These are phyloP conservation scores for Genyomyrus donnyi DNA, from an alignment of 2,113 vertebrate genomes.

Conservation along the genomic window DNA sequence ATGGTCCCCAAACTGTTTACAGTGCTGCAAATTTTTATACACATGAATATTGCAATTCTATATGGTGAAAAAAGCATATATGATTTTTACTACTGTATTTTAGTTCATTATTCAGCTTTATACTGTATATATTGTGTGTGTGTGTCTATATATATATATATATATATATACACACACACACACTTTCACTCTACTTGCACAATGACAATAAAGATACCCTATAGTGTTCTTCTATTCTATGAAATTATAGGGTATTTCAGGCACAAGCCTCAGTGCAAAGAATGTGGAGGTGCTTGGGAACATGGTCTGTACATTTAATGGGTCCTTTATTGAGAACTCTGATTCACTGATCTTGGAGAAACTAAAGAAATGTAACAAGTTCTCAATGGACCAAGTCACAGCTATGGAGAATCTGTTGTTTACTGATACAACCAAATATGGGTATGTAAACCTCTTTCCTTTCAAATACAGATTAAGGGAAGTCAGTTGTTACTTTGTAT, in stretches of 20 bases:
- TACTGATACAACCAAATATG: constrained; percentile 41
- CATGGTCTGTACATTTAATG: constrained; percentile 53
- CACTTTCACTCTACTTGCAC: background rate
- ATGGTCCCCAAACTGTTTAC: background rate
- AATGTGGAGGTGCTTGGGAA: constrained; percentile 53
- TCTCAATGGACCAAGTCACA: constrained; percentile 29
- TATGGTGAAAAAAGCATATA: background rate
- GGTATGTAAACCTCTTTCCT: constrained; percentile 38
- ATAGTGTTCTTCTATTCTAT: background rate
- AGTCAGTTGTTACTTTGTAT: background rate
- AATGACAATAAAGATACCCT: background rate
- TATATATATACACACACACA: too few species aligned
- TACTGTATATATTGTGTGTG: background rate
- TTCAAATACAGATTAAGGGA: background rate
- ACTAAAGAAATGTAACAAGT: constrained; percentile 45
- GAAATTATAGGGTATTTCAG: constrained; percentile 46
- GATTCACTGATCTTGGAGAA: constrained; percentile 52
- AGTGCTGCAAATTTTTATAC: background rate
- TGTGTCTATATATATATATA: too few species aligned
- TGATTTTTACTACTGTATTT: background rate
- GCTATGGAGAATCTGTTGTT: constrained; percentile 41
- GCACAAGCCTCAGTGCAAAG: constrained; percentile 32
- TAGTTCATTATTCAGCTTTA: background rate
- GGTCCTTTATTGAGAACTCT: constrained; percentile 47
- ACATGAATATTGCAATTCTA: background rate